phyloP scores from a whole-genome alignment of 2,113 vertebrate genomes.

The Sitta europaea region DNA sequence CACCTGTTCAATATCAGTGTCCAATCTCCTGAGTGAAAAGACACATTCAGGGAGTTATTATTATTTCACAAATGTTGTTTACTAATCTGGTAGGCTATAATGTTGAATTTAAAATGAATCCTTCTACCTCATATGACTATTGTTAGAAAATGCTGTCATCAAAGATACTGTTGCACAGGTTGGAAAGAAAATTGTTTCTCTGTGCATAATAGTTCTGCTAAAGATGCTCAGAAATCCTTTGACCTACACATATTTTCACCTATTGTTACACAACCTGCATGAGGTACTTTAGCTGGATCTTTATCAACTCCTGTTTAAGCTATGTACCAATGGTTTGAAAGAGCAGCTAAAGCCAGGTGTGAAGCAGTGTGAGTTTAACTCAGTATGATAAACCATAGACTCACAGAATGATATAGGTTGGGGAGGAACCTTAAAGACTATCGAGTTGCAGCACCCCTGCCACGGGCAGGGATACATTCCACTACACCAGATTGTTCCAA shows the following conservation, averaged over 20 bases:
- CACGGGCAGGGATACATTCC: neutral
- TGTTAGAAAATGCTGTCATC: neutral
- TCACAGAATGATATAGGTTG: neutral
- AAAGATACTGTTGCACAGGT: neutral
- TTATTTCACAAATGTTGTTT: slow-evolving; percentile 25
- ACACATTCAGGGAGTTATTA: neutral
- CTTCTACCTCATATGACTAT: neutral
- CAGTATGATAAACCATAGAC: neutral
- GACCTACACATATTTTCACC: neutral
- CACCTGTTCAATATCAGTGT: neutral
- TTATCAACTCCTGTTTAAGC: neutral
- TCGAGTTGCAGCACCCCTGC: neutral
- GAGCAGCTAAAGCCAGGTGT: neutral
- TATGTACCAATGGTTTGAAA: neutral
- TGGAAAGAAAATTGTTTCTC: neutral
- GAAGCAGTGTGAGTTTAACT: neutral
- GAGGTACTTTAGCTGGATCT: neutral
- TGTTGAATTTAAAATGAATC: neutral
- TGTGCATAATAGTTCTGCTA: neutral
- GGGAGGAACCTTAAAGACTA: neutral
- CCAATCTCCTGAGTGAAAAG: neutral
- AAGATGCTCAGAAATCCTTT: neutral
- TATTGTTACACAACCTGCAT: neutral
- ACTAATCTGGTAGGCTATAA: neutral
- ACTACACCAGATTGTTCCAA: neutral